Base-by-base conservation (phyloP, 1,140 invertebrate genomes). In the Meloidogyne hapla region DNA sequence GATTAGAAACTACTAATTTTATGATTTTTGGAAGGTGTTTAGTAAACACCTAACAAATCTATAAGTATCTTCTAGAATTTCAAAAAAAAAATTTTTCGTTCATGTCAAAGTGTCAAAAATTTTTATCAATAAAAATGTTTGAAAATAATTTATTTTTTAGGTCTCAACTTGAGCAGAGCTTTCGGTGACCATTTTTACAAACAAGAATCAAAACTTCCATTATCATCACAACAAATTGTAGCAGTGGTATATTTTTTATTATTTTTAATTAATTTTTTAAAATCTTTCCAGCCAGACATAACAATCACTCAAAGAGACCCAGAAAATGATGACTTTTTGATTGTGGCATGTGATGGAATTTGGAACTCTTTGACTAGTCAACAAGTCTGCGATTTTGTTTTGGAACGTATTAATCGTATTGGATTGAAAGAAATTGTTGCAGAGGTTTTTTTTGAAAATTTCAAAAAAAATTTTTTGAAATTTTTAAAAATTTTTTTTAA, bases 271-370 rank as follows among this genome's bases (percentile, higher is more conserved):
- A 42, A 42, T 42, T 42, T 42, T 13, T 42, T 42, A 42, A 12
- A 42, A 42, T 48, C 33, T 33, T 33, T 33, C 9, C 6, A 56
- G 21, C 77, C 77, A 18, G 77, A 78, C n/a, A 63, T 78, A 10
- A 69, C 63, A 5, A 21, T 67, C 18, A 64, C 48, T 12, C 42
- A 70, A 13, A 28, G 73, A 23, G 10, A 62, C 23, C n/a, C 15
- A 6, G 77, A 61, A 23, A 40, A 66, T 33, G 77, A 78, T 28
- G 56, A 65, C 0, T 70, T 78, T 48, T n/a, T 78, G n/a, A 63
- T 78, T 21, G 65, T 78, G 9, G 77, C 77, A 21, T 78, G 77
- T 65, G 77, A 78, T n/a, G 77, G 77, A 21, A 78, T 78, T 78
- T 78, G 77, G 77, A 78, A 78, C 23, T 79, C 76, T 28, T 62